Conservation (phyloP, 2,797 vertebrate genomes). For the Nyctalus aviator region DNA sequence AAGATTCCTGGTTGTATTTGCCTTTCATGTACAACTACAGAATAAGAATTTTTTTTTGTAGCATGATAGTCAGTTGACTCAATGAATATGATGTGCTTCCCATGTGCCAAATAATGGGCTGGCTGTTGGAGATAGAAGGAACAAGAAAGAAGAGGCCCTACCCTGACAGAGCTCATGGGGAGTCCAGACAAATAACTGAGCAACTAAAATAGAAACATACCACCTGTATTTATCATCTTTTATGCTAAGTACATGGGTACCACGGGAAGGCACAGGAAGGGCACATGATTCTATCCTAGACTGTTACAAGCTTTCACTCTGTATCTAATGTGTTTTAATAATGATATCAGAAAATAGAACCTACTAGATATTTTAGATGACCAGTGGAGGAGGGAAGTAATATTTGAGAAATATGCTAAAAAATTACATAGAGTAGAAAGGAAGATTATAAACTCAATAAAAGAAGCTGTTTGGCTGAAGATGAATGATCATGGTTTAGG, state of each 20-base stretch:
- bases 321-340: not conserved
- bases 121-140: not conserved
- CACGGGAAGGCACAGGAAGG: not conserved
- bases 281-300: not conserved
- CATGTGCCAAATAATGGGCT: not conserved
- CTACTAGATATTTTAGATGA: not conserved
- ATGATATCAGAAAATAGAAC: not conserved
- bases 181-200: not conserved
- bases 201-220: not conserved
- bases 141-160: not conserved
- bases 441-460: not conserved
- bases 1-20: not conserved
- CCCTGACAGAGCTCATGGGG: not conserved
- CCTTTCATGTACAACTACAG: not conserved
- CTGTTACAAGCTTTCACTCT: not conserved
- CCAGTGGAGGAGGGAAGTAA: not conserved
- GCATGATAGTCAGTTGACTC: not conserved
- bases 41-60: slow-evolving; percentile 17
- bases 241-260: not conserved
- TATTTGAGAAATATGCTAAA: slow-evolving; percentile 28
- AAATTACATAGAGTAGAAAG: not conserved
- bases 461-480: not conserved
- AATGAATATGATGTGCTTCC: not conserved
- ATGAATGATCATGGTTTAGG: not conserved
- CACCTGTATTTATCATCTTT: not conserved